Evolutionary conservation across 2,797 vertebrate species (phyloP).

Genomic region (Tinamus major): DNA sequence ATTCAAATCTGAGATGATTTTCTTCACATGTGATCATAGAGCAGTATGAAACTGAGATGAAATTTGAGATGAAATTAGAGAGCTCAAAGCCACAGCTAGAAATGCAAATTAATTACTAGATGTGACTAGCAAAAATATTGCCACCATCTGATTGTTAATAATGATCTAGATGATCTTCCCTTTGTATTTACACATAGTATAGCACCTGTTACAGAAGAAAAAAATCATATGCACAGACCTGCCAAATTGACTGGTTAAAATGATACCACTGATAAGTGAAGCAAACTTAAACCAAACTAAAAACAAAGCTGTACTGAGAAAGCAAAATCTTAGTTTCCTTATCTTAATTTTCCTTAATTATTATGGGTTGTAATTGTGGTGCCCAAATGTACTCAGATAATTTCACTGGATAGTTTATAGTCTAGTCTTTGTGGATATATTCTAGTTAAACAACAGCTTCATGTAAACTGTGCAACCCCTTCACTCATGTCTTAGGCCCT

Average conservation of each 20-base stretch:
- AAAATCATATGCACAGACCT: constrained; percentile 56
- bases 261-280: constrained; percentile 50
- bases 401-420: constrained; percentile 32
- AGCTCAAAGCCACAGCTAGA: constrained; percentile 66
- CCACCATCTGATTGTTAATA: constrained; percentile 66
- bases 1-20: constrained; percentile 53
- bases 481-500: constrained; percentile 27
- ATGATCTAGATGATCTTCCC: constrained; percentile 63
- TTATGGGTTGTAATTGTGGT: constrained; percentile 34
- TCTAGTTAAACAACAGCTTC: constrained; percentile 71
- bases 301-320: constrained; percentile 61
- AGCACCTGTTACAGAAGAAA: constrained; percentile 77
- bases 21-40: constrained; percentile 40
- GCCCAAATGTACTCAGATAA: constrained; percentile 55
- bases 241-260: constrained; percentile 64
- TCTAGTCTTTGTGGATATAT: constrained; percentile 50
- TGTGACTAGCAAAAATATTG: constrained; percentile 61
- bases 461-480: constrained; percentile 74
- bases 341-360: constrained; percentile 52
- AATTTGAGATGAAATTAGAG: constrained; percentile 59
- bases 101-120: constrained; percentile 59
- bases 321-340: constrained; percentile 64
- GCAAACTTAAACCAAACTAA: constrained; percentile 41
- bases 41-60: constrained; percentile 53
- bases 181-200: constrained; percentile 77